These are phyloP conservation scores for Scyliorhinus canicula DNA, from an alignment of 2,797 vertebrate genomes.

Conservation along the genomic window DNA sequence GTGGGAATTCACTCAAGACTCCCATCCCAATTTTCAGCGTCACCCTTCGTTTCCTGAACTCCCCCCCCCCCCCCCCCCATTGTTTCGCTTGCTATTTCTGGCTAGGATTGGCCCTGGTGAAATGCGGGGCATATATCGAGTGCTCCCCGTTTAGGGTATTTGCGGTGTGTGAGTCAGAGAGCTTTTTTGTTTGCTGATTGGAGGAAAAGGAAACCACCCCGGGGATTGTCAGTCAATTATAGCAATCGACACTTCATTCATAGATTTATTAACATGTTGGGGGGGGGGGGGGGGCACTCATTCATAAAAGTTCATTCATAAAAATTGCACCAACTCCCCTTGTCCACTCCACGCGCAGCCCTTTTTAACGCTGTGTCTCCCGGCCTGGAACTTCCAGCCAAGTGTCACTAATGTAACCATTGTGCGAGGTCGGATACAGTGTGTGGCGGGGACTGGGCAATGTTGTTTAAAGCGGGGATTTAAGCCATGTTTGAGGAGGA, in stretches of 20 bases:
- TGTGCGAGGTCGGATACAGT: neutral
- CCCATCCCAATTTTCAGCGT: neutral
- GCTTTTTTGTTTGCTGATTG: constrained; percentile 69
- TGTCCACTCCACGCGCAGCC: neutral
- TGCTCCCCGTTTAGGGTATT: constrained; percentile 51
- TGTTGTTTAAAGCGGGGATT: neutral
- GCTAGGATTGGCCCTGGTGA: neutral
- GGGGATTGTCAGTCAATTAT: constrained; percentile 72
- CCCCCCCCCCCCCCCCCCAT: too few species aligned
- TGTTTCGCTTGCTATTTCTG: neutral
- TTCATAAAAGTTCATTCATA: constrained; percentile 78
- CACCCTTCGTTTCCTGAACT: too few species aligned
- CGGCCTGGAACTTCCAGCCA: constrained; percentile 31
- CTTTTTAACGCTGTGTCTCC: constrained; percentile 17
- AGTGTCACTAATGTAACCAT: too few species aligned
- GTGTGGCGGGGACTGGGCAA: neutral
- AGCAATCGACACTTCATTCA: constrained; percentile 75
- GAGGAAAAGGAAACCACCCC: constrained; percentile 55
- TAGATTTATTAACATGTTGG: constrained; percentile 63
- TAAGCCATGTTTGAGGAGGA: too few species aligned
- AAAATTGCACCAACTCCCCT: constrained; percentile 57
- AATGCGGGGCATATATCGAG: constrained; percentile 39
- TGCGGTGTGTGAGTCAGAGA: constrained; percentile 76
- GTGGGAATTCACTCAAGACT: neutral
- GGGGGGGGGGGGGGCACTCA: neutral